Percentiles rank a stretch among this genome's conserved stretches.
phyloP scores from a whole-genome alignment of 2,797 vertebrate genomes.

The Ptychadena robeensis region DNA sequence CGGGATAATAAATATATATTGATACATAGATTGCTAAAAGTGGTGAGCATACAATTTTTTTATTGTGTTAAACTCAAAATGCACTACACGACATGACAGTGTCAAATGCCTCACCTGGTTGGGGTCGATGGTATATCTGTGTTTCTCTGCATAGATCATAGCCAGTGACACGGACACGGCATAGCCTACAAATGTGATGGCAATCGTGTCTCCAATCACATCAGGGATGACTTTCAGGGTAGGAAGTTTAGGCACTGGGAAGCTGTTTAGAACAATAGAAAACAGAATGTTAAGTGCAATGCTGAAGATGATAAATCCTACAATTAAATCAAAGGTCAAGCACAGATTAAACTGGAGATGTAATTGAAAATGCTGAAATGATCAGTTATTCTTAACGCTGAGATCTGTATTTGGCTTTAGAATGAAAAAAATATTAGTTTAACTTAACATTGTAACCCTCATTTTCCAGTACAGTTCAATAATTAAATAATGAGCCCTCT shows the following conservation, averaged over 20 bases:
- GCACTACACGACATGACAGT: neutral
- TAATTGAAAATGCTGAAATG: too few species aligned
- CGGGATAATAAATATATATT: too few species aligned
- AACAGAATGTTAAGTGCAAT: neutral
- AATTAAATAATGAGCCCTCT: too few species aligned
- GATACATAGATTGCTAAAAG: too few species aligned
- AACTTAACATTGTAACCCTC: too few species aligned
- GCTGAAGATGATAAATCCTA: neutral
- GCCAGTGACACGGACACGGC: slow-evolving; percentile 89
- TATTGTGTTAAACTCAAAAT: neutral
- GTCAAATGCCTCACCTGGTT: slow-evolving; percentile 80
- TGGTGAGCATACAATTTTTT: too few species aligned
- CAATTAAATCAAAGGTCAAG: neutral
- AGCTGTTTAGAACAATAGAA: slow-evolving; percentile 71
- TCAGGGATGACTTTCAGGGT: slow-evolving; percentile 80
- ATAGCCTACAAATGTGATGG: slow-evolving; percentile 88
- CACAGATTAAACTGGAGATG: too few species aligned
- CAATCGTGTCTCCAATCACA: slow-evolving; percentile 85
- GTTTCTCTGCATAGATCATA: slow-evolving; percentile 93
- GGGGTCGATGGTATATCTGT: slow-evolving; percentile 87
- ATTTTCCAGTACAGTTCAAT: too few species aligned
- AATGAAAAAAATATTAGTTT: too few species aligned
- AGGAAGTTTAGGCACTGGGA: slow-evolving; percentile 82
- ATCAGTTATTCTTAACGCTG: too few species aligned
- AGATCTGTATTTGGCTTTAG: too few species aligned